Percentiles rank a stretch among this genome's conserved stretches.
phyloP scores from a whole-genome alignment of 64 coral and sea anemone genomes.

The Anthopleura sola region DNA sequence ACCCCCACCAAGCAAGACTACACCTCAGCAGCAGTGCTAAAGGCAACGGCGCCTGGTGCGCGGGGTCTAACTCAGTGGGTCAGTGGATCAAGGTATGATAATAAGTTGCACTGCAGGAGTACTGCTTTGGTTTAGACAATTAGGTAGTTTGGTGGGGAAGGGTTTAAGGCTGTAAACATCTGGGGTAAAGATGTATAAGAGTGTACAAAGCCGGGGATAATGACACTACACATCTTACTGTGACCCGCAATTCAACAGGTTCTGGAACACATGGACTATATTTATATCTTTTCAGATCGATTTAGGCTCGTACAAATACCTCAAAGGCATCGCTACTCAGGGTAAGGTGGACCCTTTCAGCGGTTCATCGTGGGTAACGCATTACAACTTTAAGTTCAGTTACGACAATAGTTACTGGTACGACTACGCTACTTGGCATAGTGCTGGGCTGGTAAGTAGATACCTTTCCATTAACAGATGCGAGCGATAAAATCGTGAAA shows the following conservation, averaged over 20 bases:
- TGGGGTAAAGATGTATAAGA: too few relatives aligned
- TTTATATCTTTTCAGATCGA: constrained; percentile 16
- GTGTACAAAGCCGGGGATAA: too few relatives aligned
- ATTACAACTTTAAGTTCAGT: constrained; percentile 28
- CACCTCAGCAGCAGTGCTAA: constrained; percentile 30
- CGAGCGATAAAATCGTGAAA: too few relatives aligned
- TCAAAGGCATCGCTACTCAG: constrained; percentile 55
- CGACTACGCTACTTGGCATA: not conserved
- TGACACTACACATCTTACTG: too few relatives aligned
- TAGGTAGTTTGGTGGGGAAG: too few relatives aligned
- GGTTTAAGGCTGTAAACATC: too few relatives aligned
- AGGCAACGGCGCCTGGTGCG: constrained; percentile 55
- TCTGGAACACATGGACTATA: too few relatives aligned
- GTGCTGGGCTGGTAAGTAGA: constrained; percentile 8
- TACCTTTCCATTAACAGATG: too few relatives aligned
- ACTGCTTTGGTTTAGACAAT: too few relatives aligned
- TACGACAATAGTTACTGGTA: not conserved
- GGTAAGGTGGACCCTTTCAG: constrained; percentile 26
- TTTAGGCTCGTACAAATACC: constrained; percentile 25
- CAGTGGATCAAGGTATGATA: constrained; percentile 1
- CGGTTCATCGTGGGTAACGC: constrained; percentile 22
- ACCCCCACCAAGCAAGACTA: constrained; percentile 47
- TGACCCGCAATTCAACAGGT: too few relatives aligned
- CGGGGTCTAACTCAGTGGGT: not conserved
- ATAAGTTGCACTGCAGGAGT: too few relatives aligned